These are phyloP conservation scores for Drosophila subpulchrella DNA, from an alignment of 1,140 invertebrate species.

Conservation along the genomic window DNA sequence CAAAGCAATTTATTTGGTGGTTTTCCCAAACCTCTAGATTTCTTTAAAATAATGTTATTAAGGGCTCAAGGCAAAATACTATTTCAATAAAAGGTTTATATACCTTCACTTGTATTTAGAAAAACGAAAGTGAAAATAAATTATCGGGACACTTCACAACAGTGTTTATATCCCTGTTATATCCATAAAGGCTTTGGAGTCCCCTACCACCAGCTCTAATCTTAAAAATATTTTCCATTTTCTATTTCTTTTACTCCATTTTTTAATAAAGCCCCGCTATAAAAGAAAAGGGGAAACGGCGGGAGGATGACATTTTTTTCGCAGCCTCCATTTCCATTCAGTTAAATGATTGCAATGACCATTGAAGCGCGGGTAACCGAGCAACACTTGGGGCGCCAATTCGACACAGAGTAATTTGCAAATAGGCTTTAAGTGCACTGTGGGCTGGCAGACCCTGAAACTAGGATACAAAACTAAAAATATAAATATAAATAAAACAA, in stretches of 20 bases:
- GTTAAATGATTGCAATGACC: conserved; percentile 17
- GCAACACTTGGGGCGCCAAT: conserved; percentile 14
- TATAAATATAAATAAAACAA: too few relatives aligned
- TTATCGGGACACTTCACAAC: too few relatives aligned
- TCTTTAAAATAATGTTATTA: too few relatives aligned
- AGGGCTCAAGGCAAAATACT: too few relatives aligned
- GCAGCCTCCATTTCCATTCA: background rate
- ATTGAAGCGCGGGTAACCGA: conserved; percentile 12
- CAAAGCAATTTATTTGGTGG: too few relatives aligned
- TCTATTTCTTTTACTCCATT: background rate
- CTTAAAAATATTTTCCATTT: background rate
- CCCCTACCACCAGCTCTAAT: background rate
- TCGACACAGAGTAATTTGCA: conserved; percentile 14
- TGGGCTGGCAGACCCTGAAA: background rate
- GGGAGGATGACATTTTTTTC: background rate
- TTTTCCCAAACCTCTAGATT: too few relatives aligned
- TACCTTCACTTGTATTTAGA: too few relatives aligned
- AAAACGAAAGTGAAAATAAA: too few relatives aligned
- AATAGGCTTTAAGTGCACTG: conserved; percentile 13
- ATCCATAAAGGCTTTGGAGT: background rate
- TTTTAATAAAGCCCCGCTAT: background rate
- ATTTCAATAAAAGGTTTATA: too few relatives aligned
- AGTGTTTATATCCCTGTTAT: too few relatives aligned
- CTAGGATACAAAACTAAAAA: background rate
- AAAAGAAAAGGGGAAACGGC: background rate